These are phyloP conservation scores for Pica pica DNA, from an alignment of 2,113 vertebrate genomes.

Conservation along the genomic window DNA sequence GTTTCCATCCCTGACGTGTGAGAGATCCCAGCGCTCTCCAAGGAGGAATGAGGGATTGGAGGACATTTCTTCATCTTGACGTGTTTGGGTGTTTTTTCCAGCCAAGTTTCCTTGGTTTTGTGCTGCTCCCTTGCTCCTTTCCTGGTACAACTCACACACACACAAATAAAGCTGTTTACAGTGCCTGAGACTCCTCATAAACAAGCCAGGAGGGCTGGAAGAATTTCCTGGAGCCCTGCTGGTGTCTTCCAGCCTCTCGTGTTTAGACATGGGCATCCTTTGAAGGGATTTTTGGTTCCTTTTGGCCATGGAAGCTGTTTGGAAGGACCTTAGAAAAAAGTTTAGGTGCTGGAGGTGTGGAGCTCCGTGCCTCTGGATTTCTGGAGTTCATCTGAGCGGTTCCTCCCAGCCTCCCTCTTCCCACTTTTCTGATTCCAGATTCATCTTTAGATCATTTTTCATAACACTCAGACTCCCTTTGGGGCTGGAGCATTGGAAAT, in stretches of 20 bases:
- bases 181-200: not conserved
- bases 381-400: not conserved
- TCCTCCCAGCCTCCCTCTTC: not conserved
- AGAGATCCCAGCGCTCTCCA: not conserved
- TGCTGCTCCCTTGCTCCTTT: not conserved
- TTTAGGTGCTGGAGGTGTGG: not conserved
- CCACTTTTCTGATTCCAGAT: not conserved
- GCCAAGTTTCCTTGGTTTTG: conserved; percentile 2
- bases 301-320: rapidly evolving
- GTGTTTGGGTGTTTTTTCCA: not conserved
- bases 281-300: not conserved
- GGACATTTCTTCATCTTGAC: not conserved
- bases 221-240: not conserved
- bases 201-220: not conserved
- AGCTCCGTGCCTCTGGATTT: rapidly evolving
- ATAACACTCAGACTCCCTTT: not conserved
- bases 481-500: not conserved
- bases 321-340: not conserved
- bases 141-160: not conserved
- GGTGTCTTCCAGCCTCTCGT: not conserved
- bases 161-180: not conserved
- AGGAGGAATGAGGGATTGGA: not conserved
- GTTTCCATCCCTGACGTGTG: not conserved
- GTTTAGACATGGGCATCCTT: not conserved
- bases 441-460: not conserved